These are phyloP conservation scores for Oscheius sp. DNA, from an alignment of 2,888 invertebrate genomes.

Conservation along the genomic window DNA sequence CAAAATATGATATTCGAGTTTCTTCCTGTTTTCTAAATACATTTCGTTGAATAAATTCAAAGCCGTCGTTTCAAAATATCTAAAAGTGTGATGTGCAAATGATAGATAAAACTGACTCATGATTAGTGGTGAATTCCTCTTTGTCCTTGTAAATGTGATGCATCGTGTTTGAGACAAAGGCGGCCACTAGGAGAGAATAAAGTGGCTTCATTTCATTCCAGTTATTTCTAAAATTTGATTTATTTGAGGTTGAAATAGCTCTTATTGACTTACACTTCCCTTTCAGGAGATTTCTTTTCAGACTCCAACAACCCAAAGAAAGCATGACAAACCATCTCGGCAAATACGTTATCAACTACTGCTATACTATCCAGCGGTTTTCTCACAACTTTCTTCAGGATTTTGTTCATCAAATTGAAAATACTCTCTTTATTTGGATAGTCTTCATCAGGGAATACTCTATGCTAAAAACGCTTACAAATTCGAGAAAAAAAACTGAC, in stretches of 20 bases:
- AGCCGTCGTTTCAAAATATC: constrained; percentile 2
- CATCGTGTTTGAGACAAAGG: constrained; percentile 9
- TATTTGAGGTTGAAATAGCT: not conserved
- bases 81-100: not conserved
- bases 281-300: not conserved
- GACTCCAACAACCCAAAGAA: not conserved
- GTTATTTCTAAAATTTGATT: not conserved
- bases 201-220: not conserved
- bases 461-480: not conserved
- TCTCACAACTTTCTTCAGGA: not conserved
- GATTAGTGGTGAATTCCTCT: constrained; percentile 9
- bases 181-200: constrained; percentile 1
- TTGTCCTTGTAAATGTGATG: not conserved
- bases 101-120: not conserved
- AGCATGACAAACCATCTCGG: not conserved
- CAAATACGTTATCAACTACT: not conserved
- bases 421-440: not conserved
- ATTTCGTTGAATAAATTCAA: not conserved
- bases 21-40: not conserved
- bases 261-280: not conserved
- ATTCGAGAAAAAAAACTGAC: not conserved
- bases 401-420: not conserved
- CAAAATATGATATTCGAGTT: constrained; percentile 12
- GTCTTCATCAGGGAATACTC: not conserved
- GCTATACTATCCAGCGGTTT: not conserved